A percentile compares a stretch with the other conserved stretches of the same genome.
Conservation (phyloP, 1,140 invertebrate genomes). For the Drosophila gunungcola region DNA sequence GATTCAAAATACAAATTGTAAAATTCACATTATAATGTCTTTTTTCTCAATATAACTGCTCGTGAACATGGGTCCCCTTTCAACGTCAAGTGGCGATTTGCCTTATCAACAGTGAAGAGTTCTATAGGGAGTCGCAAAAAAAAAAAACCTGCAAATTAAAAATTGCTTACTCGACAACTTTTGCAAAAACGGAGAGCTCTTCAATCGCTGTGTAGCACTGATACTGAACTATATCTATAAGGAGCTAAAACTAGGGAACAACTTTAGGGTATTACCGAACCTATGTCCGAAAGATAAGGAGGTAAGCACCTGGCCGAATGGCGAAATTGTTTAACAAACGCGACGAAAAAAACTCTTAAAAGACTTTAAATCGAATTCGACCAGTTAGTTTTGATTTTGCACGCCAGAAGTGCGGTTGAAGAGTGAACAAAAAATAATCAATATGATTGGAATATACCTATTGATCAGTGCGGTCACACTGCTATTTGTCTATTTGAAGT, state of each 20-base stretch:
- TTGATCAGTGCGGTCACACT: slow-evolving; percentile 40
- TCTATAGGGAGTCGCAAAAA: not conserved
- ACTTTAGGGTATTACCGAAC: not conserved
- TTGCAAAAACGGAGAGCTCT: not conserved
- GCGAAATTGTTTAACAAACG: slow-evolving; percentile 5
- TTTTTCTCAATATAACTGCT: too few relatives aligned
- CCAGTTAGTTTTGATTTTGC: slow-evolving; percentile 32
- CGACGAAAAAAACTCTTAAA: not conserved
- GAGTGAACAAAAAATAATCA: not conserved
- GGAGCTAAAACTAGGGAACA: too few relatives aligned
- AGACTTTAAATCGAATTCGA: slow-evolving; percentile 39
- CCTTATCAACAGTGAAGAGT: slow-evolving; percentile 3
- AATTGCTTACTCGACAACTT: slow-evolving; percentile 1
- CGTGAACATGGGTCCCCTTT: not conserved
- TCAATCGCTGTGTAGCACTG: slow-evolving; percentile 19
- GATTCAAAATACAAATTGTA: too few relatives aligned
- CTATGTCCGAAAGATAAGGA: slow-evolving; percentile 4
- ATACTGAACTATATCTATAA: not conserved
- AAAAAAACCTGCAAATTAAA: not conserved
- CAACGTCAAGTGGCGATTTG: not conserved
- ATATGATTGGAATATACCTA: slow-evolving; percentile 51
- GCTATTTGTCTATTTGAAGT: slow-evolving; percentile 57
- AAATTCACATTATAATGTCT: too few relatives aligned
- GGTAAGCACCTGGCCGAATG: not conserved
- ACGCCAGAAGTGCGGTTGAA: slow-evolving; percentile 3